Conservation (phyloP, 2,888 invertebrate species). For the Reticulitermes lucifugus region DNA sequence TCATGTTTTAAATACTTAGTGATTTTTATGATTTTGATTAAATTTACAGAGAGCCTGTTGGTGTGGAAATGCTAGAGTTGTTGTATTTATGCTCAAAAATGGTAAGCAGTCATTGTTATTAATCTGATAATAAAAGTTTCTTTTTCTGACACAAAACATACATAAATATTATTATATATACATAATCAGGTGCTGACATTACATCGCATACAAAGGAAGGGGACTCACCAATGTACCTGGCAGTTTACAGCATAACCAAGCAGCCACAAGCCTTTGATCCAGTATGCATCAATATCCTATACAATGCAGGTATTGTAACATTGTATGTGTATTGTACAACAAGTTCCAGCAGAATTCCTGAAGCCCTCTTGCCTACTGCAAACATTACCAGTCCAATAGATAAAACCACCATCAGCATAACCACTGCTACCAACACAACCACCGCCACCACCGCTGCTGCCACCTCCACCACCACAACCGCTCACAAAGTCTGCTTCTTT, state of each 20-base stretch:
- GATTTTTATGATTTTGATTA: no score
- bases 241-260: slow-evolving; percentile 14
- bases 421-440: no score
- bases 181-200: slow-evolving; percentile 45
- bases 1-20: no score
- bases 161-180: not conserved
- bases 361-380: no score
- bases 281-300: slow-evolving; percentile 25
- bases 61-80: slow-evolving; percentile 30
- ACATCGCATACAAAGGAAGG: slow-evolving; percentile 29
- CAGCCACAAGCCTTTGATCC: not conserved
- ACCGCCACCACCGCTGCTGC: no score
- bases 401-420: no score
- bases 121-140: not conserved
- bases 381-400: no score
- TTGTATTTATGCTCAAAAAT: slow-evolving; percentile 42
- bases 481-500: no score
- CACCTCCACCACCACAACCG: no score
- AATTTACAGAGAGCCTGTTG: slow-evolving; percentile 45
- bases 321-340: no score
- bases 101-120: slow-evolving; percentile 7
- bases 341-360: no score
- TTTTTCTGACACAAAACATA: not conserved
- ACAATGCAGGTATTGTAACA: slow-evolving; percentile 39
- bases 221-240: slow-evolving; percentile 43